Base-by-base conservation (phyloP, 2,113 vertebrate species). In the Poeciliopsis prolifica region DNA sequence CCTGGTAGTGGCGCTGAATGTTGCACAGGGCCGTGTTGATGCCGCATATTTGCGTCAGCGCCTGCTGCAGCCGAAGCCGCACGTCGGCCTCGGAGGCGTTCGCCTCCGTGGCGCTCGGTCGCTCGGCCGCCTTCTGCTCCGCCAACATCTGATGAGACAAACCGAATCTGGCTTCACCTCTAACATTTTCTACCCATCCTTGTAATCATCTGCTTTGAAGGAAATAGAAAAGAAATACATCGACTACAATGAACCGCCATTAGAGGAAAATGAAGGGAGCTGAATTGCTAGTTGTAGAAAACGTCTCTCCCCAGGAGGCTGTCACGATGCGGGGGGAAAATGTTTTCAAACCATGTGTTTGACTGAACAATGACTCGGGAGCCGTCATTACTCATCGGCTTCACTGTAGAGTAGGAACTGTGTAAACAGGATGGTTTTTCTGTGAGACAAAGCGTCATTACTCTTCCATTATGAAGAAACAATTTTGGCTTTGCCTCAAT, bases 61-160 rank as follows among this genome's bases (percentile, higher is more conserved):
- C 94, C 8, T 87, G 89, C 51, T 93, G 83, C 13, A 96, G 87
- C 86, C 91, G 92, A 40, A 77, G 71, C 86, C 91, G 92, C 60
- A 80, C 64, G 2, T 74, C 82, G 2, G 82, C 77, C 10, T 86
- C 92, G 0, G 40, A 15, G 15, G 72, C 85, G 68, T 87, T 84
- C 65, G 78, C 29, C 60, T 86, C 82, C 28, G 86, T 70, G n/a
- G 61, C 0, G 40, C 91, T 94, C 75, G 90, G 93, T 22, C 85
- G 54, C 10, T 86, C 84, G 5, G 82, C 70, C 14, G 68, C 91
- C 67, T 81, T 85, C 88, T 94, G 85, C 70, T 93, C 87, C 82
- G 87, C 87, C 70, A 96, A 65, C 89, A 96, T 91, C 96, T 96
- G 88, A 68, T 40, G 54, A 78, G 15, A 72, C 71, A 68, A 76